These are phyloP conservation scores for Pandemis heparana DNA, from an alignment of 2,888 invertebrate species.

Conservation along the genomic window DNA sequence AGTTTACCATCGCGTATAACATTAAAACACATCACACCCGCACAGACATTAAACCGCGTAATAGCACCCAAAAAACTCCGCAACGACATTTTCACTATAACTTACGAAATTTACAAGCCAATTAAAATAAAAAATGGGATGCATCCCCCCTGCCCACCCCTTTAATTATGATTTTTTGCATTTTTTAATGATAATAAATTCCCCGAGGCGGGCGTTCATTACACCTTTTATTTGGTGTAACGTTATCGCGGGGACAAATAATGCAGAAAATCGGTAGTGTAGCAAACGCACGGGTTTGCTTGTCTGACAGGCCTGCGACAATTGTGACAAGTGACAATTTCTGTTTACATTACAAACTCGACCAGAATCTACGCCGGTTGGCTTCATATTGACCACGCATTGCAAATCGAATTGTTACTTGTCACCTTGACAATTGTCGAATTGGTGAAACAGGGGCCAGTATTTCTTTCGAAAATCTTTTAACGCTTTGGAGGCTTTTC, in stretches of 20 bases:
- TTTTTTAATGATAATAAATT: constrained; percentile 84
- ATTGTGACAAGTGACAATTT: too few species aligned
- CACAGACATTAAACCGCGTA: constrained; percentile 27
- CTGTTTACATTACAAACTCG: too few species aligned
- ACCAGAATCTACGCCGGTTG: too few species aligned
- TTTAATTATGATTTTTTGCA: constrained; percentile 83
- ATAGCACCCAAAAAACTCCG: constrained; percentile 36
- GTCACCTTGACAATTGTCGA: too few species aligned
- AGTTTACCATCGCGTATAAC: not conserved
- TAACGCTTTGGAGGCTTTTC: not conserved
- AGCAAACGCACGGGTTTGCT: not conserved
- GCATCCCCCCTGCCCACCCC: constrained; percentile 74
- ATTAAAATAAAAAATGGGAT: constrained; percentile 84
- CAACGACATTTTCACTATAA: constrained; percentile 63
- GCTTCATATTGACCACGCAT: too few species aligned
- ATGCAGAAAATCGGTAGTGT: constrained; percentile 15
- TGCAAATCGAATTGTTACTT: too few species aligned
- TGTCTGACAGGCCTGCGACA: too few species aligned
- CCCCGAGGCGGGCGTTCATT: constrained; percentile 62
- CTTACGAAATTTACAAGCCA: constrained; percentile 83
- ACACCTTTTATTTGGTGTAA: constrained; percentile 56
- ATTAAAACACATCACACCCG: constrained; percentile 1
- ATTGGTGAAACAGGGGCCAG: too few species aligned
- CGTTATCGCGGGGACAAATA: constrained; percentile 26
- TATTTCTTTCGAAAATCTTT: not conserved